Evolutionary conservation across 2,113 vertebrate genomes (phyloP).

Genomic region (Dasypus novemcinctus): DNA sequence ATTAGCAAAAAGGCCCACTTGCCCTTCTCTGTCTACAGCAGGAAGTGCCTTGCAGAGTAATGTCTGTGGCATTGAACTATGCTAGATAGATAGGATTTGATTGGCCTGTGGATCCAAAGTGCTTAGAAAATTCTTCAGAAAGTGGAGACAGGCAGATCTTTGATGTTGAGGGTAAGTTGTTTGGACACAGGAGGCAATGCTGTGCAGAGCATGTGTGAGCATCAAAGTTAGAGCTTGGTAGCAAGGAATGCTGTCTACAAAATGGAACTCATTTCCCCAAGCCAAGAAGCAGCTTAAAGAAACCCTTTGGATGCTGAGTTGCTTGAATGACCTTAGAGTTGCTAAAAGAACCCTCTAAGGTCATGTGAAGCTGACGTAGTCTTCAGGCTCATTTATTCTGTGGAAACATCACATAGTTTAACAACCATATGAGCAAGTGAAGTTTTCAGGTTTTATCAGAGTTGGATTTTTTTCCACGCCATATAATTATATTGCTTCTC

Average conservation of each 20-base stretch:
- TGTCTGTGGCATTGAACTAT: not conserved
- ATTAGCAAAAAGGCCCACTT: not conserved
- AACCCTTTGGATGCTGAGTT: not conserved
- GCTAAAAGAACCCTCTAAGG: not conserved
- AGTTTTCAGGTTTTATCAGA: conserved; percentile 13
- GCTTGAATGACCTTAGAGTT: not conserved
- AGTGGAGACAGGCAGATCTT: conserved; percentile 19
- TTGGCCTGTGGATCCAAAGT: not conserved
- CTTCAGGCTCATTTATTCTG: conserved; percentile 21
- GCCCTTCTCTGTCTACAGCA: not conserved
- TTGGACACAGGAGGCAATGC: not conserved
- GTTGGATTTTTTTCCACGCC: not conserved
- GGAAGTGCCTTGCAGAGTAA: not conserved
- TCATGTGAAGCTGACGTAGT: not conserved
- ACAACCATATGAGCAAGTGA: not conserved
- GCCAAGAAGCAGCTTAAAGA: not conserved
- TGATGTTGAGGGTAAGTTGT: not conserved
- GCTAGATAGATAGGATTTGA: not conserved
- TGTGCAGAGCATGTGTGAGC: not conserved
- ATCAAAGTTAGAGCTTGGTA: not conserved
- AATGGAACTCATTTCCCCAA: conserved; percentile 30
- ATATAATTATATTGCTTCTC: not conserved
- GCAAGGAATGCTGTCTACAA: not conserved
- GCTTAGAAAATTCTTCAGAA: conserved; percentile 35
- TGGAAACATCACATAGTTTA: conserved; percentile 14